A percentile compares a stretch with the other conserved stretches of the same genome.
Conservation (phyloP, 1,140 invertebrate species). For the Eulimnadia texana region DNA sequence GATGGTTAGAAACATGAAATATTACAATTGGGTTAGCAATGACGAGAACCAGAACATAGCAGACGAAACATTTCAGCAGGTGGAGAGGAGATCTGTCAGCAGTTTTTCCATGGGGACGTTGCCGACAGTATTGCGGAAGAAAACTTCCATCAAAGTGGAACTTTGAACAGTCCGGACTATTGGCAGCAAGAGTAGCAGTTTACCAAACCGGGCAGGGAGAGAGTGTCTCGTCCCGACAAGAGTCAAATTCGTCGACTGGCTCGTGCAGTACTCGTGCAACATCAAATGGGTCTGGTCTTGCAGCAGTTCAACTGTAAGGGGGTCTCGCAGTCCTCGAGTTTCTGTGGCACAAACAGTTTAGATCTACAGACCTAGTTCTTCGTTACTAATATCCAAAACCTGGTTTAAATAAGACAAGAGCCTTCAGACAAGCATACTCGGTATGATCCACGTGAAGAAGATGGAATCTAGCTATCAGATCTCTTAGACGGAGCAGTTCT, state of each 20-base stretch:
- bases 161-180: constrained; percentile 38
- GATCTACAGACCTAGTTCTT: not conserved
- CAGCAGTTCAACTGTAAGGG: constrained; percentile 44
- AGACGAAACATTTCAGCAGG: not conserved
- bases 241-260: constrained; percentile 16
- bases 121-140: constrained; percentile 53
- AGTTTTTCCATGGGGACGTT: constrained; percentile 51
- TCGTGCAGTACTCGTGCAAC: constrained; percentile 45
- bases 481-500: constrained; percentile 39
- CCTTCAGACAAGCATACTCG: constrained; percentile 70
- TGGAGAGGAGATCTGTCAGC: constrained; percentile 34
- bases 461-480: constrained; percentile 46
- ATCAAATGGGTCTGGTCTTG: constrained; percentile 64
- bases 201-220: constrained; percentile 42
- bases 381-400: constrained; percentile 33
- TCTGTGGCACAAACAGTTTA: constrained; percentile 33
- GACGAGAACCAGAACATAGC: not conserved
- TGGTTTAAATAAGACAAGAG: constrained; percentile 61
- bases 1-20: too few relatives aligned
- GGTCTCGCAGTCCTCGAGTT: constrained; percentile 42
- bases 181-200: constrained; percentile 50
- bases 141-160: constrained; percentile 42
- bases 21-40: too few relatives aligned
- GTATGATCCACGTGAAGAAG: constrained; percentile 56
- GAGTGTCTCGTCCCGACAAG: not conserved